phyloP scores from a whole-genome alignment of 2,888 invertebrate genomes.

The Cryptocephalus moraei region DNA sequence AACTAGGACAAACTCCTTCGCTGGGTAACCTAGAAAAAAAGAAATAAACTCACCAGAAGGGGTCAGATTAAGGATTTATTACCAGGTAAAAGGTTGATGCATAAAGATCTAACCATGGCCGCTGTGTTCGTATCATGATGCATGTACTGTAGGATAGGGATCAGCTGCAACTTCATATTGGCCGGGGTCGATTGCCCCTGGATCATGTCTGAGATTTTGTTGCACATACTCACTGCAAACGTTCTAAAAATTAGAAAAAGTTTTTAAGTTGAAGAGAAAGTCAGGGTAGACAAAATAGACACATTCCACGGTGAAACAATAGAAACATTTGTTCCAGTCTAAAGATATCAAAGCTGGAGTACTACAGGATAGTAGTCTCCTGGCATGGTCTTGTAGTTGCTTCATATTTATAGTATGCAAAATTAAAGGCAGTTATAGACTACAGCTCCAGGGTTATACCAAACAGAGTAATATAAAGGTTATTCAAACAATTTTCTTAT shows the following conservation, averaged over 20 bases:
- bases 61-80: not conserved
- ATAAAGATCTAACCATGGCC: constrained; percentile 60
- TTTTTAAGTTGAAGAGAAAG: too few relatives aligned
- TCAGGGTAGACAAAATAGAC: too few relatives aligned
- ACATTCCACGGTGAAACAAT: too few relatives aligned
- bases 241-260: constrained; percentile 45
- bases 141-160: constrained; percentile 86
- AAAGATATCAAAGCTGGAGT: too few relatives aligned
- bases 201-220: constrained; percentile 92
- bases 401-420: too few relatives aligned
- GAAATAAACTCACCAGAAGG: not conserved
- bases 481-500: too few relatives aligned
- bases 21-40: constrained; percentile 49
- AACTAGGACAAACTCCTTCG: constrained; percentile 68
- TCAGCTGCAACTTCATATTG: constrained; percentile 80
- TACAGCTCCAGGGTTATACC: too few relatives aligned
- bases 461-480: too few relatives aligned
- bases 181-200: constrained; percentile 86
- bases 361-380: too few relatives aligned
- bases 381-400: too few relatives aligned
- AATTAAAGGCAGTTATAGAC: too few relatives aligned
- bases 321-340: too few relatives aligned
- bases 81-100: constrained; percentile 58
- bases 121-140: constrained; percentile 64
- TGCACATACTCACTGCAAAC: constrained; percentile 94